Evolutionary conservation across 2,113 vertebrate genomes (phyloP), one percentile per base, ranked within the genome.

Genomic region (Melanerpes formicivorus): DNA sequence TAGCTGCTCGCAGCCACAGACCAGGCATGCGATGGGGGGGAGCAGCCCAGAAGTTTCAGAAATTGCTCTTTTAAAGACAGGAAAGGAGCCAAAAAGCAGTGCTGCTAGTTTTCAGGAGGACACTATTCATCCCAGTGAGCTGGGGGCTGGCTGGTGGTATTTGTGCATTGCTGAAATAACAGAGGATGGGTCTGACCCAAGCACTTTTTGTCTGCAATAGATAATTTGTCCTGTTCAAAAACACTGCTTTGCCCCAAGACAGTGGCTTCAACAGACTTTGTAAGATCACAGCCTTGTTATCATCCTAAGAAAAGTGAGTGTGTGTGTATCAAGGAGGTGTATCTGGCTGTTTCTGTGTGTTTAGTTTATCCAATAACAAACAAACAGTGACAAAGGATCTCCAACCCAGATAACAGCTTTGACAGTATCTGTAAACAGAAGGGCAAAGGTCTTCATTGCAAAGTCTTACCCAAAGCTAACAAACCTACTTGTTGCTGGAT

Each of bases 361-460:
- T 56, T 66, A 21, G 30, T 85, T 94, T 93, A 92, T 58, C 84
- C 80, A 71, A 7, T 23, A 80, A 76, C 0, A 1, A 93, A 58
- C 62, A 72, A 88, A 90, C 58, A 64, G 50, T 29, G 65, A 50
- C 80, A 80, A 55, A 90, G 23, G 23, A 48, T 26, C 70, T 78
- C 58, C 82, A 96, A 14, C 52, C 58, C 21, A 1, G 74, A 44
- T 26, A 81, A 55, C 56, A 71, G 62, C 65, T 13, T 1, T 48
- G n/a, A 32, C 54, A 32, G 63, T 30, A 55, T 65, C 90, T 80
- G 34, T 80, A 87, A 90, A 34, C 58, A 87, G 26, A 64, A 84
- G 75, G 40, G 30, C 82, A 87, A 96, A 95, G 91, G 73, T 93
- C 87, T 66, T 75, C n/a, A n/a, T 76, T 65, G 62, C 64, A 66